Base-by-base conservation (phyloP, 37 sponge, comb jelly and placozoan genomes). In the Trichoplax adhaerens region DNA sequence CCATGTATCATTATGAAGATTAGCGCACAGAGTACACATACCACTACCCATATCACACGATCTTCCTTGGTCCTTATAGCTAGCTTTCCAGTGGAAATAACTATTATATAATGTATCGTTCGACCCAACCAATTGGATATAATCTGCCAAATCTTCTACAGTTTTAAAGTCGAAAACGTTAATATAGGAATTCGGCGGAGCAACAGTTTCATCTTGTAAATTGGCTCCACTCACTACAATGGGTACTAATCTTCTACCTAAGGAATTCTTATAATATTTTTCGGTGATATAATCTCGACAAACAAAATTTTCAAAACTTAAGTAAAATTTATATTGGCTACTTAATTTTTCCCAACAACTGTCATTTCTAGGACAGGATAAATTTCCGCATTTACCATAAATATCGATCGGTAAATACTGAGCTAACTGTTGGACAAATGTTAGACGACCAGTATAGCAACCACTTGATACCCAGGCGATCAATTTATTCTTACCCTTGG, bases 251-350 rank as follows among this genome's bases (percentile, higher is more conserved):
- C 50, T 6, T 51, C 67, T 52, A 4, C 4, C 52, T 4, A 65
- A 5, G 6, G 5, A 50, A 65, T 65, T 5, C 67, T 6, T 50
- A 50, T 52, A 65, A 52, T 65, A 65, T 5, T 65, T 65, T 5
- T 65, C 67, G 5, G 67, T 65, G 4, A 65, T 65, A 52, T 65
- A 65, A 5, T 65, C 67, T 5, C 50, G 52, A 65, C 67, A 65
- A 52, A 65, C 5, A 7, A 52, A 7, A 52, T 65, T 65, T 52
- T 65, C 67, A 6, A 52, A 50, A 6, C 52, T 4, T 50, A 65
- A 65, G 7, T 65, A 65, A 52, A 65, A 65, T 52, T 65, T 65
- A 5, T 65, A 65, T 29, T 29, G 29, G 0, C 29, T 29, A 29
- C 29, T 29, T 29, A 29, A 29, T 29, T 29, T 29, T 29, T 29